These are phyloP conservation scores for Metopolophium dirhodum DNA, from an alignment of 1,140 invertebrate species.

Conservation along the genomic window DNA sequence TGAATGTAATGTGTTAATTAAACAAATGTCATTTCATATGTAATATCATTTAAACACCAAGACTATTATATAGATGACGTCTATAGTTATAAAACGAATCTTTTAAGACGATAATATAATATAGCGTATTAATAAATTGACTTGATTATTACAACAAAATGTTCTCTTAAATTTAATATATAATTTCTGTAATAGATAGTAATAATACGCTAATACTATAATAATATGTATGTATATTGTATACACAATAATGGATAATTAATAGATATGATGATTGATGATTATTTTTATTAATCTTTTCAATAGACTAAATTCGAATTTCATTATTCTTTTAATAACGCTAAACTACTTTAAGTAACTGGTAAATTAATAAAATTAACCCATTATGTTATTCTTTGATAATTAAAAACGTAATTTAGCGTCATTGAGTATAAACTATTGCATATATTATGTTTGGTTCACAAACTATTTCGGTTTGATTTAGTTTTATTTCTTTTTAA, in stretches of 20 bases:
- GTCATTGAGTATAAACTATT: neutral
- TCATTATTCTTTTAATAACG: neutral
- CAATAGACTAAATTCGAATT: neutral
- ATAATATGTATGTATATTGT: neutral
- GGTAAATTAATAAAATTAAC: neutral
- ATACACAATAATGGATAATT: too few relatives aligned
- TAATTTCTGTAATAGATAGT: neutral
- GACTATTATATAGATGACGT: neutral
- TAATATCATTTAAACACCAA: neutral
- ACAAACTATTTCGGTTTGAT: too few relatives aligned
- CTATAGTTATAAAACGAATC: slow-evolving; percentile 24
- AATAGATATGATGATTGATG: neutral
- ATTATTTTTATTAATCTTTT: neutral
- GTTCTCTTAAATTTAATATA: neutral
- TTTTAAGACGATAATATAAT: neutral
- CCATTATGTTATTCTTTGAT: neutral
- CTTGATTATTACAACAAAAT: slow-evolving; percentile 4
- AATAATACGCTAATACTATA: neutral
- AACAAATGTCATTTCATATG: neutral
- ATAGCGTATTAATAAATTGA: slow-evolving; percentile 9
- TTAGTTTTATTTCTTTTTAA: neutral
- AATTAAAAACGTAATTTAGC: neutral
- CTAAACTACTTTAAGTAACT: neutral
- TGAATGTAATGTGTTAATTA: slow-evolving; percentile 31
- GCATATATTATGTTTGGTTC: neutral